These are phyloP conservation scores for Aradophagus sp. DNA, from an alignment of 1,140 invertebrate species.

Conservation along the genomic window DNA sequence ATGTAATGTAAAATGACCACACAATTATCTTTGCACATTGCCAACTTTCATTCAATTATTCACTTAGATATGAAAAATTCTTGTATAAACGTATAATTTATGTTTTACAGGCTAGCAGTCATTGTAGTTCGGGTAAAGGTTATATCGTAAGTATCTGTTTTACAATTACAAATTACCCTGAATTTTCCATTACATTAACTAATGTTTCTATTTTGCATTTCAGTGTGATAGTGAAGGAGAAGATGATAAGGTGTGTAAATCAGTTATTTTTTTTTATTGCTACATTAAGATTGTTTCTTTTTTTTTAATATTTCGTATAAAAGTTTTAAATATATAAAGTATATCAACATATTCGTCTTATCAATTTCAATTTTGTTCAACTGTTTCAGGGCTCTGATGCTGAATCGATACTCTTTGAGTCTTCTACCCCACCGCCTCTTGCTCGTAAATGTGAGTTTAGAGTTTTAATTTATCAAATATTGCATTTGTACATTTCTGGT, in stretches of 20 bases:
- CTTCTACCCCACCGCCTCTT: conserved; percentile 78
- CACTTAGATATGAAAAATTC: conserved; percentile 16
- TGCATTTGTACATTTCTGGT: conserved; percentile 13
- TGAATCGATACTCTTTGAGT: conserved; percentile 83
- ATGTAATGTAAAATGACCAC: too few species aligned
- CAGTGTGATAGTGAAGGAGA: conserved; percentile 93
- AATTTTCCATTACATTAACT: conserved; percentile 26
- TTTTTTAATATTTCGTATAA: too few species aligned
- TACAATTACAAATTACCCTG: conserved; percentile 17
- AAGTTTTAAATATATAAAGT: too few species aligned
- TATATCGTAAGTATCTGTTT: conserved; percentile 86
- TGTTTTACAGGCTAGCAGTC: conserved; percentile 85
- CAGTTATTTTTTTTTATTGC: neutral
- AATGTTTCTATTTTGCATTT: conserved; percentile 75
- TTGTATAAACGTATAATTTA: conserved; percentile 51
- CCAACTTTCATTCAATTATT: conserved; percentile 5
- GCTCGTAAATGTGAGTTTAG: conserved; percentile 76
- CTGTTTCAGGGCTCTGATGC: conserved; percentile 81
- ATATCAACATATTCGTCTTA: too few species aligned
- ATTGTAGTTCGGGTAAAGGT: conserved; percentile 90
- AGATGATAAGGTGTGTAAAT: conserved; percentile 85
- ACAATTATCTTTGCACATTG: conserved; percentile 32
- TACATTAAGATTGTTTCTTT: too few species aligned
- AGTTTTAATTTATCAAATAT: conserved; percentile 30
- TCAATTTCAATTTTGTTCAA: conserved; percentile 24